Evolutionary conservation across 2,113 vertebrate species (phyloP), one percentile per base, ranked within the genome.

Genomic region (Callipepla squamata): DNA sequence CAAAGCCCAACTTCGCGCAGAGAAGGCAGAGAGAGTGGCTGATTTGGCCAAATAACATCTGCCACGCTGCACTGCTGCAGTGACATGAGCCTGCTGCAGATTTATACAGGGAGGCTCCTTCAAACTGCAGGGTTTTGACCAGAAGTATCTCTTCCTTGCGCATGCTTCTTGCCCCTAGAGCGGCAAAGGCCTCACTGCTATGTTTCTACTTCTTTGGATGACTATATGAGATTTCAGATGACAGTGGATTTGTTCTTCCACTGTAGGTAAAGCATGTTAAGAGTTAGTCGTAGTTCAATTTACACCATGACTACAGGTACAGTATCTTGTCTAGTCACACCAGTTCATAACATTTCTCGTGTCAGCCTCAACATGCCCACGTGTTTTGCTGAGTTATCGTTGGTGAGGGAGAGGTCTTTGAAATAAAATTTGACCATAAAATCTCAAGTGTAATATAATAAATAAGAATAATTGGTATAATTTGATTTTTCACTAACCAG

Each of bases 401-500:
- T 40, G 17, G 21, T 51, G 53, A 63, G 13, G 20, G 53, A 81
- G 21, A 89, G 18, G 26, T n/a, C 23, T 62, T 77, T 77, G 21
- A 20, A 73, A 62, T 2, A 80, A 28, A 88, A 77, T 28, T 40
- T 9, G 0, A 15, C 23, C 51, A 13, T 45, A 68, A 68, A 50
- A 30, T 58, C 13, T 50, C 51, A 36, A 63, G n/a, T 21, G 25
- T 50, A 38, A 82, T 80, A 67, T 45, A 36, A 85, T 82, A 69
- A 67, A 30, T 40, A 57, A 51, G 44, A 72, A 85, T 87, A 89
- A 85, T 63, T 77, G 34, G 42, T 90, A 86, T 68, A 4, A 73
- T 78, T 87, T 89, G 66, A 23, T 88, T 95, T 85, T 79, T 70
- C 50, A 76, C 38, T 51, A 80, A 70, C 34, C 66, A 45, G 68